phyloP scores from a whole-genome alignment of 2,888 invertebrate genomes.

The Molanna angustata region DNA sequence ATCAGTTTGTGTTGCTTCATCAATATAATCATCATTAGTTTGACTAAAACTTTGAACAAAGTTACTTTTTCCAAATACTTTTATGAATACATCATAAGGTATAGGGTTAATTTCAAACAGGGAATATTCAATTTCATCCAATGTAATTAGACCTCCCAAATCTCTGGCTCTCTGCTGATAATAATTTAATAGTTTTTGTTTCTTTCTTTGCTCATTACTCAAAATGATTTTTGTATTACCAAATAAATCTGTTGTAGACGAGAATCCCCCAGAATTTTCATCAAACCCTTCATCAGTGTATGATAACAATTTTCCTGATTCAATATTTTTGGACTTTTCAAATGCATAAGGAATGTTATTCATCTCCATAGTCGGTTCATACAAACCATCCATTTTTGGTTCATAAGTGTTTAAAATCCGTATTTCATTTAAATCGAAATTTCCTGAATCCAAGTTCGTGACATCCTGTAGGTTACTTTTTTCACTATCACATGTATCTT shows the following conservation, averaged over 20 bases:
- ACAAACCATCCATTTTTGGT: conserved; percentile 4
- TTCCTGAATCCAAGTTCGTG: conserved; percentile 23
- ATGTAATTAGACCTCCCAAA: conserved; percentile 46
- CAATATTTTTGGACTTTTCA: conserved; percentile 8
- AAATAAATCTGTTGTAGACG: conserved; percentile 16
- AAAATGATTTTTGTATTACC: not conserved
- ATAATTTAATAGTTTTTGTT: conserved; percentile 2
- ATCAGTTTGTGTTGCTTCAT: conserved; percentile 47
- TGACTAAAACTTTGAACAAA: conserved; percentile 46
- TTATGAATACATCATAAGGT: conserved; percentile 50
- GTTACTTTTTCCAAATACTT: conserved; percentile 47
- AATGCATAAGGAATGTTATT: conserved; percentile 9
- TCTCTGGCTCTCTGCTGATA: conserved; percentile 41
- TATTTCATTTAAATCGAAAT: conserved; percentile 25
- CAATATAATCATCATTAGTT: conserved; percentile 49
- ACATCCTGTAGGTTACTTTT: conserved; percentile 17
- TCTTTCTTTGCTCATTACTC: conserved; percentile 1
- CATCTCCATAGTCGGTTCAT: conserved; percentile 1
- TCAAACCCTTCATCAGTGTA: conserved; percentile 31
- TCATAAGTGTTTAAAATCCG: conserved; percentile 5
- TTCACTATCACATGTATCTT: conserved; percentile 2
- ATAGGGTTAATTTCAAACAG: conserved; percentile 53
- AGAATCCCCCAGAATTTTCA: conserved; percentile 29
- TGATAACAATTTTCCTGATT: conserved; percentile 17
- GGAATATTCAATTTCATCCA: conserved; percentile 48